These are phyloP conservation scores for Sandelia bainsii DNA, from an alignment of 2,797 vertebrate species.

Conservation along the genomic window DNA sequence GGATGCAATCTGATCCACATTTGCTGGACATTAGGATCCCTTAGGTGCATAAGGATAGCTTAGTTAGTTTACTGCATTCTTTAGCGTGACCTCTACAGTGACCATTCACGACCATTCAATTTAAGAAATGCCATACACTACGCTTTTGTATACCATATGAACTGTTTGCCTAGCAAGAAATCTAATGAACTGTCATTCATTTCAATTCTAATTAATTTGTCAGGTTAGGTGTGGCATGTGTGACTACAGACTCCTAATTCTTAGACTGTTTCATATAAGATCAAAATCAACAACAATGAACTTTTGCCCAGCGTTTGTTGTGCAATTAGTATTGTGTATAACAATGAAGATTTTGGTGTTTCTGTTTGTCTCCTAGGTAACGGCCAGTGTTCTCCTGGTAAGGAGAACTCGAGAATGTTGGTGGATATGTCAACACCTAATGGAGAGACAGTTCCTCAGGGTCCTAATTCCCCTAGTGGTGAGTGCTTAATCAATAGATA, in stretches of 20 bases:
- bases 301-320: constrained; percentile 18
- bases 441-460: constrained; percentile 91
- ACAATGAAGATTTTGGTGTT: constrained; percentile 64
- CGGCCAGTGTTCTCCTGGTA: constrained; percentile 94
- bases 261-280: not conserved
- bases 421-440: constrained; percentile 94
- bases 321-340: constrained; percentile 25
- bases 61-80: constrained; percentile 27
- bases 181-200: not conserved
- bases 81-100: constrained; percentile 18
- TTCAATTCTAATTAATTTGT: not conserved
- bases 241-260: not conserved
- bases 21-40: constrained; percentile 73
- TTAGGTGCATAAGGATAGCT: constrained; percentile 50
- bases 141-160: not conserved
- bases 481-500: constrained; percentile 66
- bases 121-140: not conserved
- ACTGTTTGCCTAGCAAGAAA: not conserved
- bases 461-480: constrained; percentile 84
- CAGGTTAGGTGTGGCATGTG: not conserved
- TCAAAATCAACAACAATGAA: not conserved
- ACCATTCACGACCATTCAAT: constrained; percentile 8
- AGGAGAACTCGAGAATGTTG: constrained; percentile 92
- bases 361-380: constrained; percentile 87
- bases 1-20: constrained; percentile 82